Evolutionary conservation across 2,888 invertebrate species (phyloP).

Genomic region (Physocephala rufipes): DNA sequence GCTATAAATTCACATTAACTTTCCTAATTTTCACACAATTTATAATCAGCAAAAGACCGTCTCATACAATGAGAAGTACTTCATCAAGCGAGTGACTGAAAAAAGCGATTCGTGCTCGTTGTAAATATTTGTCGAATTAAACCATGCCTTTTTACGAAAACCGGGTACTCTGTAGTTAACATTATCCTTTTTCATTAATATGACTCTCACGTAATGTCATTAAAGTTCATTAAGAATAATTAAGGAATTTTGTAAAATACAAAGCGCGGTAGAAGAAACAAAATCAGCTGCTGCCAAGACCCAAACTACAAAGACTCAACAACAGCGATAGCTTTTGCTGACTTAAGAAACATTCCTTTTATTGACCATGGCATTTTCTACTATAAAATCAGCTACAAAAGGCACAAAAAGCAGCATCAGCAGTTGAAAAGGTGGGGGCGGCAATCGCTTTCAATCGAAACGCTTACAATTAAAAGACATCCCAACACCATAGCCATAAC

Average conservation of each 20-base stretch:
- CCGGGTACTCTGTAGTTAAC: neutral
- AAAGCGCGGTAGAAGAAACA: conserved; percentile 17
- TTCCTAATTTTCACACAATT: neutral
- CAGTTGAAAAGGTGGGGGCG: neutral
- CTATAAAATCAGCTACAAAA: neutral
- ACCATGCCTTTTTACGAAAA: conserved; percentile 16
- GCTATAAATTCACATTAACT: neutral
- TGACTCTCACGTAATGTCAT: conserved; percentile 49
- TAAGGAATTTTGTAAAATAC: conserved; percentile 41
- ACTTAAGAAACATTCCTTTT: neutral
- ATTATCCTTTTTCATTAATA: conserved; percentile 39
- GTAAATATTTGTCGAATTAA: conserved; percentile 32
- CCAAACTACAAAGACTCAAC: no score
- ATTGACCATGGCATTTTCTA: neutral
- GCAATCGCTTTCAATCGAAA: no score
- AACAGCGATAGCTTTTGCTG: neutral
- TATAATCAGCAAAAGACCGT: neutral
- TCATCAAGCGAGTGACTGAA: neutral
- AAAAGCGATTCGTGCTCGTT: conserved; percentile 3
- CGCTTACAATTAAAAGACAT: no score
- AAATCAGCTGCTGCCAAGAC: neutral
- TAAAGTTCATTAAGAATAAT: conserved; percentile 50
- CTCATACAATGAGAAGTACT: neutral
- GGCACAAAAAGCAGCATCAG: neutral
- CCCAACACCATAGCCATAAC: no score